phyloP scores from a whole-genome alignment of 2,888 invertebrate genomes.

The Pemphredon lugubris region DNA sequence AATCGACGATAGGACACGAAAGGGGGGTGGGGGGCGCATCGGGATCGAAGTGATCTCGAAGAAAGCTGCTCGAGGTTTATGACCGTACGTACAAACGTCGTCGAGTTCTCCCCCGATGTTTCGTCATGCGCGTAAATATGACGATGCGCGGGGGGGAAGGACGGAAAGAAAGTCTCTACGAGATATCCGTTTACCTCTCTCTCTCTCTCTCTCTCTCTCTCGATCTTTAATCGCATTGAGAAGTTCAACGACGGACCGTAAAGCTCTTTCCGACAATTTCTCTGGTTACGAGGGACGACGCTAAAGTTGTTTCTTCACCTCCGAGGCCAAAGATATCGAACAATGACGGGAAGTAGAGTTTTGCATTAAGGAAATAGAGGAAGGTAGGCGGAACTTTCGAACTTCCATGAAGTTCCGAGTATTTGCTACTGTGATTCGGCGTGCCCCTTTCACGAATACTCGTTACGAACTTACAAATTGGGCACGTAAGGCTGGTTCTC shows the following conservation, averaged over 20 bases:
- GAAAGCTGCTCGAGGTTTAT: not conserved
- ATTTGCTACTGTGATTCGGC: constrained; percentile 53
- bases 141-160: not conserved
- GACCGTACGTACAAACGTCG: no score
- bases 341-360: constrained; percentile 56
- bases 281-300: constrained; percentile 41
- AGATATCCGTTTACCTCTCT: not conserved
- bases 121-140: constrained; percentile 21
- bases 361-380: constrained; percentile 59
- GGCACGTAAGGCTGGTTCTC: constrained; percentile 42
- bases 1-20: no score
- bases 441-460: constrained; percentile 44
- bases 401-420: constrained; percentile 53
- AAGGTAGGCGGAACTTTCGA: constrained; percentile 48
- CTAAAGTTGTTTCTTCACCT: constrained; percentile 48
- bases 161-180: not conserved
- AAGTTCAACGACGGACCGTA: constrained; percentile 37
- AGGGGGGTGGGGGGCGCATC: not conserved
- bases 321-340: constrained; percentile 56
- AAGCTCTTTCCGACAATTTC: constrained; percentile 41
- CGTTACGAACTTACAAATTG: constrained; percentile 59
- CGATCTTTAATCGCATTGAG: constrained; percentile 39
- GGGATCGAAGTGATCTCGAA: not conserved
- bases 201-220: not conserved
- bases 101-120: no score